Percentiles rank a stretch among this genome's conserved stretches.
These are phyloP conservation scores for Belgica antarctica DNA, from an alignment of 2,888 invertebrate genomes.

Conservation along the genomic window DNA sequence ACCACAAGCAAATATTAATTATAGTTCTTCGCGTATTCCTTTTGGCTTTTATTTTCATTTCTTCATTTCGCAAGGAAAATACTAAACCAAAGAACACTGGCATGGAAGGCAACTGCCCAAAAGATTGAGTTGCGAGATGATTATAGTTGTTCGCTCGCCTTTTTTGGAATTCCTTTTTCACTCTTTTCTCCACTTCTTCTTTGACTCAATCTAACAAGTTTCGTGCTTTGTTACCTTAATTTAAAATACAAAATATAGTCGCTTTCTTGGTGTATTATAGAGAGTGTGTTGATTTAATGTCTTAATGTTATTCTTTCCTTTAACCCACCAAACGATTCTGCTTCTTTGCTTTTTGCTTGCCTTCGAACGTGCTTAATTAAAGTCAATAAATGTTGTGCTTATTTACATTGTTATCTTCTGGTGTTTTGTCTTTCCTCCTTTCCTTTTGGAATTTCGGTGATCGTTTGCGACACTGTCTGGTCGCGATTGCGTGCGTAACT, in stretches of 20 bases:
- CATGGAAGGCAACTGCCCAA: background rate
- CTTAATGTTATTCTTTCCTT: slow-evolving; percentile 33
- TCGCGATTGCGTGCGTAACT: no score
- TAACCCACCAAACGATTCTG: slow-evolving; percentile 24
- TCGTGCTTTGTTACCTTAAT: slow-evolving; percentile 43
- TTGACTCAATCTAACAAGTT: slow-evolving; percentile 43
- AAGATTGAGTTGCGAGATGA: slow-evolving; percentile 42
- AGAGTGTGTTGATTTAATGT: slow-evolving; percentile 41
- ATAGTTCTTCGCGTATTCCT: slow-evolving; percentile 14
- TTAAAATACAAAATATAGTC: slow-evolving; percentile 43
- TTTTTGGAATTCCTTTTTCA: slow-evolving; percentile 43
- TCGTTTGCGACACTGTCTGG: slow-evolving; percentile 7
- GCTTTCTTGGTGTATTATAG: slow-evolving; percentile 29
- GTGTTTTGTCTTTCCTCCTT: slow-evolving; percentile 11
- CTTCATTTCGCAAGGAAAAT: slow-evolving; percentile 20
- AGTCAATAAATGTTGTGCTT: slow-evolving; percentile 32
- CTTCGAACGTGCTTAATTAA: slow-evolving; percentile 38
- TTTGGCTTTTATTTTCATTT: background rate
- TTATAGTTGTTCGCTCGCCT: slow-evolving; percentile 37
- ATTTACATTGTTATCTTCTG: slow-evolving; percentile 40
- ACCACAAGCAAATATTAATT: slow-evolving; percentile 33
- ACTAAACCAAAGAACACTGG: background rate
- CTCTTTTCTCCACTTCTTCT: slow-evolving; percentile 36
- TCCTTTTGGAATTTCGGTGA: slow-evolving; percentile 4
- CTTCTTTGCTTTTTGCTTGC: background rate